These are phyloP conservation scores for Malthinus seriepunctatus DNA, from an alignment of 2,888 invertebrate genomes.

Conservation along the genomic window DNA sequence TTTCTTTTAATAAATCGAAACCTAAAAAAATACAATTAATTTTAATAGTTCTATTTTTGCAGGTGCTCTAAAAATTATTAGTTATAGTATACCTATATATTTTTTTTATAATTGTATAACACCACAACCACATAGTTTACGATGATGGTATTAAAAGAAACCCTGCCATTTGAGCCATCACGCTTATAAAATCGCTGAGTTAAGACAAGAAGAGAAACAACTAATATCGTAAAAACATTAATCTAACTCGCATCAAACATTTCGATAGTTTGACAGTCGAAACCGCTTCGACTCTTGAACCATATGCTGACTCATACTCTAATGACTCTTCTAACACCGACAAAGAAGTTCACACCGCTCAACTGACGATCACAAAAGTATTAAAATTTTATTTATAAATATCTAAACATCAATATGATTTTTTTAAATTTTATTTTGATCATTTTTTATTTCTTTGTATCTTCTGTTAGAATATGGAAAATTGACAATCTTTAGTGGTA, in stretches of 20 bases:
- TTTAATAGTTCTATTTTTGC: too few relatives aligned
- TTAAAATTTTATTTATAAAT: constrained; percentile 27
- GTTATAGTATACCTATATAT: too few relatives aligned
- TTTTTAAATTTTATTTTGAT: too few relatives aligned
- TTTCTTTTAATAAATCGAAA: too few relatives aligned
- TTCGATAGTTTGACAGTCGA: constrained; percentile 48
- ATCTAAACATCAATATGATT: constrained; percentile 8
- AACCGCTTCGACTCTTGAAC: constrained; percentile 37
- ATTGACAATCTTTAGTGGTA: too few relatives aligned
- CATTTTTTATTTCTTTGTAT: too few relatives aligned
- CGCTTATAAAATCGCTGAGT: constrained; percentile 41
- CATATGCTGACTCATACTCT: constrained; percentile 47
- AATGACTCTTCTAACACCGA: constrained; percentile 47
- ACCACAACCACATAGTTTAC: too few relatives aligned
- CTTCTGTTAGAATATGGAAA: too few relatives aligned
- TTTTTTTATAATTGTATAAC: too few relatives aligned
- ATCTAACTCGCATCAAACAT: constrained; percentile 54
- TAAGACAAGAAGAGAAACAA: constrained; percentile 43
- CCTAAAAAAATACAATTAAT: too few relatives aligned
- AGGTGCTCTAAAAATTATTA: too few relatives aligned
- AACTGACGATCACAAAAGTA: constrained; percentile 37
- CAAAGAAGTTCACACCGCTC: constrained; percentile 44
- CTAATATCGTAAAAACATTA: constrained; percentile 54
- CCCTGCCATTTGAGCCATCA: constrained; percentile 6
- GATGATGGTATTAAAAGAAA: constrained; percentile 1